These are phyloP conservation scores for Tragelaphus strepsiceros DNA, from an alignment of 2,113 vertebrate species.

Conservation along the genomic window DNA sequence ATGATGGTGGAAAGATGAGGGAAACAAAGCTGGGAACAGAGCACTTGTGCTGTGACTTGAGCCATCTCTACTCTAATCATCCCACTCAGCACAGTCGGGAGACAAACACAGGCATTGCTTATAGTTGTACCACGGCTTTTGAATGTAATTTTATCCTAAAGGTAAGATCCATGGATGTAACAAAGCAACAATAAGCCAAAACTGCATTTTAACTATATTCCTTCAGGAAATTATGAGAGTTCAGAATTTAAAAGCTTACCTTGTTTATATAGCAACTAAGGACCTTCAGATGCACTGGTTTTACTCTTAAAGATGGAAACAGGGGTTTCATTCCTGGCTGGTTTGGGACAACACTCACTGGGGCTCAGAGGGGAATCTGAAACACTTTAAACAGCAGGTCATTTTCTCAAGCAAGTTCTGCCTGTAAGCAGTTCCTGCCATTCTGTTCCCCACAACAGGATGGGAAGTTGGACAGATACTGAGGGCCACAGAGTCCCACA, in stretches of 20 bases:
- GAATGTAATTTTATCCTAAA: neutral
- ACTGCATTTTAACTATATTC: neutral
- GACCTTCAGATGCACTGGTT: neutral
- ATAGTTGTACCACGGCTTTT: neutral
- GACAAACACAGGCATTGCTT: neutral
- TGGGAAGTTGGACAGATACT: neutral
- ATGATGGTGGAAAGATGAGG: fast-evolving
- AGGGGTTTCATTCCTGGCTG: neutral
- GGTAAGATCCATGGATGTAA: neutral
- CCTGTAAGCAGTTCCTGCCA: neutral
- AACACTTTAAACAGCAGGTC: neutral
- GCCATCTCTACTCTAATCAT: neutral
- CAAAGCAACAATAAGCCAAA: neutral
- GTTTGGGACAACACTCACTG: neutral
- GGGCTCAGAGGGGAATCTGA: neutral
- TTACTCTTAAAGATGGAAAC: neutral
- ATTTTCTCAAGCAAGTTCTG: neutral
- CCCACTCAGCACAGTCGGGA: neutral
- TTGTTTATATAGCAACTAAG: slow-evolving; percentile 1
- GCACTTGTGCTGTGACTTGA: fast-evolving
- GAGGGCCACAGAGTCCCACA: fast-evolving
- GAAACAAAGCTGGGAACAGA: neutral
- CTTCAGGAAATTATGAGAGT: neutral
- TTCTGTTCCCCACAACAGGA: neutral
- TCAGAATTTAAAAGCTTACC: neutral